These are phyloP conservation scores for Apostichopus californicus DNA, from an alignment of 35 echinoderm and acorn worm genomes.

Conservation along the genomic window DNA sequence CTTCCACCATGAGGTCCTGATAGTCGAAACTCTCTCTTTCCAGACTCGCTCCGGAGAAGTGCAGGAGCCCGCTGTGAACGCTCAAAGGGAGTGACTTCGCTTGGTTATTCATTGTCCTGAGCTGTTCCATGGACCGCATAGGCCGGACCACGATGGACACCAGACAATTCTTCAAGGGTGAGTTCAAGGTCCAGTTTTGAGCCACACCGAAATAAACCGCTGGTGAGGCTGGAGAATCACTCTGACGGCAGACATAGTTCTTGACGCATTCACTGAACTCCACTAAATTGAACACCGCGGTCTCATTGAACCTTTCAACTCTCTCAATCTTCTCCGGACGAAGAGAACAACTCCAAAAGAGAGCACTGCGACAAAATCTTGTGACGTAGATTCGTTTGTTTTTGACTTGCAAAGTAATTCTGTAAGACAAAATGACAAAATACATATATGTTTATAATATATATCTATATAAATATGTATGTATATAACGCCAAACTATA, in stretches of 20 bases:
- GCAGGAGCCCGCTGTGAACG: constrained; percentile 75
- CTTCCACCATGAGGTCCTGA: constrained; percentile 8
- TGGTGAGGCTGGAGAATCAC: constrained; percentile 61
- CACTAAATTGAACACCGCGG: constrained; percentile 77
- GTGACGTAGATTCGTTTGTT: constrained; percentile 58
- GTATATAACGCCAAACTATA: too few species aligned
- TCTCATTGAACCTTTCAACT: constrained; percentile 67
- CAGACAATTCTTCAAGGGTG: constrained; percentile 72
- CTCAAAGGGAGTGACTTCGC: constrained; percentile 72
- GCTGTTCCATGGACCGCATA: constrained; percentile 67
- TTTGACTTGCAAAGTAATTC: constrained; percentile 52
- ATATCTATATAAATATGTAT: too few species aligned
- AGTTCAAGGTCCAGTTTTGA: constrained; percentile 74
- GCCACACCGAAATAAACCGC: constrained; percentile 84
- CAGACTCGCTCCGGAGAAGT: constrained; percentile 76
- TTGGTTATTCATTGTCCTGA: constrained; percentile 74
- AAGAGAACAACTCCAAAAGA: constrained; percentile 68
- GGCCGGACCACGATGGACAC: constrained; percentile 84
- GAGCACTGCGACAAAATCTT: constrained; percentile 55
- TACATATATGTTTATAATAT: background rate
- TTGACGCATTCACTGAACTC: constrained; percentile 68
- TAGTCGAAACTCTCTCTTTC: constrained; percentile 54
- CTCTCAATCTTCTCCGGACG: constrained; percentile 53
- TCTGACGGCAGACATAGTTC: constrained; percentile 48
- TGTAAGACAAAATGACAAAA: constrained; percentile 15